Conservation (phyloP, 1,140 invertebrate genomes). For the Spodoptera litura region DNA sequence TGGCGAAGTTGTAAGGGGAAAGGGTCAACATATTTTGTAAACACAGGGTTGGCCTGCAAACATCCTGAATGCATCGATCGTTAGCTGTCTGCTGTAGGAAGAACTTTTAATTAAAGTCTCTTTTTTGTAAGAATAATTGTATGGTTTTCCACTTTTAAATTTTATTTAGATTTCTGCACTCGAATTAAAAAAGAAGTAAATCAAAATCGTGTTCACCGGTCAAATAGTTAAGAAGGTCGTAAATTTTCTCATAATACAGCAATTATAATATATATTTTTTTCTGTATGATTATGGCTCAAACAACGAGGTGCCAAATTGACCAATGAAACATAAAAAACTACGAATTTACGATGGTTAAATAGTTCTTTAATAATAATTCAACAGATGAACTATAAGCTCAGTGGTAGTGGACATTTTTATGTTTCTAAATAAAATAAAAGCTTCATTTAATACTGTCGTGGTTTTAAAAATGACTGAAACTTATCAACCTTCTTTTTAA, state of each 20-base stretch:
- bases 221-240: no score
- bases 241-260: neutral
- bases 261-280: neutral
- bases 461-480: neutral
- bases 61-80: neutral
- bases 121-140: no score
- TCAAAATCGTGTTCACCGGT: no score
- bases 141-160: no score
- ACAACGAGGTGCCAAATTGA: conserved; percentile 40
- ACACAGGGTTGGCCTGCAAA: conserved; percentile 1
- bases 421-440: conserved; percentile 4
- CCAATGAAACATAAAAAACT: conserved; percentile 36
- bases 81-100: neutral
- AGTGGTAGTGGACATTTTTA: neutral
- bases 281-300: neutral
- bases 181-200: no score
- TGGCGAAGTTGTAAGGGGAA: conserved; percentile 10
- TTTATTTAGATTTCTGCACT: no score
- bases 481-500: conserved; percentile 15
- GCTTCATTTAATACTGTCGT: neutral
- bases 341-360: conserved; percentile 24
- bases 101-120: neutral
- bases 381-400: neutral
- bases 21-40: conserved; percentile 10
- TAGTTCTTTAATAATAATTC: conserved; percentile 6